Conservation (phyloP, 2,113 vertebrate genomes). For the Bucco capensis region DNA sequence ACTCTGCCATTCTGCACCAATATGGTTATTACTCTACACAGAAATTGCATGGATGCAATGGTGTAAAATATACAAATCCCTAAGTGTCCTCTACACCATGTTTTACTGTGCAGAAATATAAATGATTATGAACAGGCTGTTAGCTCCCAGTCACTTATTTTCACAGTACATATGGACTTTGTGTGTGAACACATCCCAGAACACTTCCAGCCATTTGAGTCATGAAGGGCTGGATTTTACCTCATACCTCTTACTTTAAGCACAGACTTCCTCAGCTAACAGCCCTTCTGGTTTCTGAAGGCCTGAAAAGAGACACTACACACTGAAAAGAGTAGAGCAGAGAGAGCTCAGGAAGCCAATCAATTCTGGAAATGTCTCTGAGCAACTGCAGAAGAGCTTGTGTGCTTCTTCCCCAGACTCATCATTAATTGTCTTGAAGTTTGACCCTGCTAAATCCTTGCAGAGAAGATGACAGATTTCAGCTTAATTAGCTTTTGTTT, state of each 20-base stretch:
- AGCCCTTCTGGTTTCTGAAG: not conserved
- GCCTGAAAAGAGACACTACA: not conserved
- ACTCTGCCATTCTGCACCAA: not conserved
- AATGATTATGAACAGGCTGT: slow-evolving; percentile 9
- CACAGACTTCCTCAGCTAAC: slow-evolving; percentile 33
- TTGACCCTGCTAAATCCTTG: slow-evolving; percentile 50
- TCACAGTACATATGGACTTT: not conserved
- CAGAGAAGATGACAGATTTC: slow-evolving; percentile 60
- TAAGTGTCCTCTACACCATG: not conserved
- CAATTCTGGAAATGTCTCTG: not conserved
- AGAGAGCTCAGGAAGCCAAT: not conserved
- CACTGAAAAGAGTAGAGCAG: not conserved
- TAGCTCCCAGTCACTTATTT: not conserved
- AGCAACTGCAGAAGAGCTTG: not conserved
- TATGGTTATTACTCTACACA: not conserved
- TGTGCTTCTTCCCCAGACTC: not conserved
- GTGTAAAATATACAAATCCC: not conserved
- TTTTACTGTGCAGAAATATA: not conserved
- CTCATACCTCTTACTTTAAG: slow-evolving; percentile 15
- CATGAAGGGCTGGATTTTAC: slow-evolving; percentile 10
- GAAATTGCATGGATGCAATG: rapidly evolving
- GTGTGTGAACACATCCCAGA: slow-evolving; percentile 21
- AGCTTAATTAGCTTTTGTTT: slow-evolving; percentile 58
- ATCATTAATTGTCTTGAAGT: slow-evolving; percentile 39
- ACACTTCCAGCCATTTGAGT: not conserved